A percentile compares a stretch with the other conserved stretches of the same genome.
Conservation (phyloP, 2,797 vertebrate species). For the Gymnoscopelus braueri region DNA sequence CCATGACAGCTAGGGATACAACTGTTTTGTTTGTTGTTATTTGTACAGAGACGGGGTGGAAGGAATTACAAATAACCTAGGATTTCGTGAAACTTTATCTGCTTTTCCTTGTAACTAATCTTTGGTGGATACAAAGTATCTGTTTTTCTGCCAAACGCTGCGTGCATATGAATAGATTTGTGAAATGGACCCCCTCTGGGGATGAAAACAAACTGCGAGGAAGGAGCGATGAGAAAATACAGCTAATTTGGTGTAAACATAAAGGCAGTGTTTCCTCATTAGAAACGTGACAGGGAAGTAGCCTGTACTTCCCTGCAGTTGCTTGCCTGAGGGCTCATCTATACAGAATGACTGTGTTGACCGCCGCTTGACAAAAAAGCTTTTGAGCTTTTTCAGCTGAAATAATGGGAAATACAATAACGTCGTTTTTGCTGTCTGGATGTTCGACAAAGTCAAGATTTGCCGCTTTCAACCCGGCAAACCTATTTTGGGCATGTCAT, state of each 20-base stretch:
- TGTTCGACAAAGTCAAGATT: too few relatives aligned
- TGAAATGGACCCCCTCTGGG: conserved; percentile 56
- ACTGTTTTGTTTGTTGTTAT: conserved; percentile 31
- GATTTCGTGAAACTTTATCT: conserved; percentile 54
- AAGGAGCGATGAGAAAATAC: conserved; percentile 40
- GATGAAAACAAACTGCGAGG: conserved; percentile 49
- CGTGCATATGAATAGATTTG: conserved; percentile 48
- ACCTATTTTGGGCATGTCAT: too few relatives aligned
- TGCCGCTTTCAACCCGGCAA: too few relatives aligned
- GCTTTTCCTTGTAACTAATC: conserved; percentile 57
- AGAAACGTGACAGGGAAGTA: conserved; percentile 31
- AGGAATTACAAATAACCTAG: conserved; percentile 41
- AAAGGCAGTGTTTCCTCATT: conserved; percentile 53
- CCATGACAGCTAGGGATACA: conserved; percentile 31
- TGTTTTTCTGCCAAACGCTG: conserved; percentile 25
- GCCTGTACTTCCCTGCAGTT: conserved; percentile 31
- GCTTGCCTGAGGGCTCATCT: background rate
- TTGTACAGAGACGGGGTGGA: conserved; percentile 16
- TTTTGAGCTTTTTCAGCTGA: too few relatives aligned
- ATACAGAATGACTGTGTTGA: too few relatives aligned
- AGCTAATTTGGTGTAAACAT: conserved; percentile 58
- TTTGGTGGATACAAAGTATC: conserved; percentile 36
- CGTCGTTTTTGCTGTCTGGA: too few relatives aligned
- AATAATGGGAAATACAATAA: too few relatives aligned
- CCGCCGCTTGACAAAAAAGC: too few relatives aligned